Evolutionary conservation across 2,113 vertebrate genomes (phyloP).

Genomic region (Craseonycteris thonglongyai): DNA sequence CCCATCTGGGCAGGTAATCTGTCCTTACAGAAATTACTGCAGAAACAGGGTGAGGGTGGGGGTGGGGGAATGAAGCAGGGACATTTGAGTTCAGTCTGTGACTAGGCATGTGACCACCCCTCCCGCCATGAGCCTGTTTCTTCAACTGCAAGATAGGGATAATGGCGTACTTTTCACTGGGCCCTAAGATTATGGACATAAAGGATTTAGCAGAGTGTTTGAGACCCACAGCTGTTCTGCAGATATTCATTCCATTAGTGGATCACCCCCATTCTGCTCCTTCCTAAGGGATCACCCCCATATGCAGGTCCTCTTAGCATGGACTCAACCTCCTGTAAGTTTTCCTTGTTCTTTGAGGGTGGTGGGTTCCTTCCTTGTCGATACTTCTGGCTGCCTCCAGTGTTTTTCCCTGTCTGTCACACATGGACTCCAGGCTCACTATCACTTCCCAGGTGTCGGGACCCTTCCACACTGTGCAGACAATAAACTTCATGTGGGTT

Average conservation of each 20-base stretch:
- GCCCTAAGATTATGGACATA: rapidly evolving
- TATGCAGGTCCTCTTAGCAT: not conserved
- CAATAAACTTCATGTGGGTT: not conserved
- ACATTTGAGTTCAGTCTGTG: not conserved
- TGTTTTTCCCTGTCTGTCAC: not conserved
- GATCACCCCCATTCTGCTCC: not conserved
- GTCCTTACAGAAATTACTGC: not conserved
- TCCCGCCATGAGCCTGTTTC: not conserved
- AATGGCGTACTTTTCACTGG: not conserved
- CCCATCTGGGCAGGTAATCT: conserved; percentile 1
- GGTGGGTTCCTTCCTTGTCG: not conserved
- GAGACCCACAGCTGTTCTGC: not conserved
- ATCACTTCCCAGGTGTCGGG: not conserved
- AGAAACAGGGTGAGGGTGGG: not conserved
- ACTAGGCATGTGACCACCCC: not conserved
- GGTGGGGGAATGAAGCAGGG: not conserved
- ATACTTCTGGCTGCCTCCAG: not conserved
- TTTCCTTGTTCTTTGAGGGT: not conserved
- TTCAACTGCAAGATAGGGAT: not conserved
- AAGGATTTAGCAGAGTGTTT: not conserved
- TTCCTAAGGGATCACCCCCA: too few relatives aligned
- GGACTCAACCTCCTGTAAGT: not conserved
- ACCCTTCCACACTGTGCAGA: not conserved
- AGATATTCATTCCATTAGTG: not conserved
- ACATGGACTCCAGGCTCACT: too few relatives aligned